A percentile compares a stretch with the other conserved stretches of the same genome.
Evolutionary conservation across 2,888 invertebrate genomes (phyloP).

Genomic region (Melinaea menophilus): DNA sequence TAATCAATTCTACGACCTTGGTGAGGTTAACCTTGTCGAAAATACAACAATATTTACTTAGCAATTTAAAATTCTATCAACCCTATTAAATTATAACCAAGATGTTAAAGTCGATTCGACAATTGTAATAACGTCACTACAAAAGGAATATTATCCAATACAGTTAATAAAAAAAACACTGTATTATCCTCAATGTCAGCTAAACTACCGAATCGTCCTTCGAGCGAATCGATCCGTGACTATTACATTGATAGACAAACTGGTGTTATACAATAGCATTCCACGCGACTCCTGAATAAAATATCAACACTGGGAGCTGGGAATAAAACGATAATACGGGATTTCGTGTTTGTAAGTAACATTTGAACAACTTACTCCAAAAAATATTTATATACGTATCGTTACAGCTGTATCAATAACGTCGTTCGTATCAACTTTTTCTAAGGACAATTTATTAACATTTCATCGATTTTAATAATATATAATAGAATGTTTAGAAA

Average conservation of each 20-base stretch:
- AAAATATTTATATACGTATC: no score
- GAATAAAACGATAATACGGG: not conserved
- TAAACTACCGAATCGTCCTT: constrained; percentile 33
- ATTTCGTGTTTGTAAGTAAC: not conserved
- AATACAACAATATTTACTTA: no score
- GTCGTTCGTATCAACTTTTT: no score
- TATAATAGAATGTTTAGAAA: not conserved
- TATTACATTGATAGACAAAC: constrained; percentile 31
- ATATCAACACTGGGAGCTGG: not conserved
- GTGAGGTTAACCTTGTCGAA: not conserved
- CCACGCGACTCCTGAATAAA: constrained; percentile 19
- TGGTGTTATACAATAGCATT: constrained; percentile 27
- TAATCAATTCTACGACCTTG: not conserved
- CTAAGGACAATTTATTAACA: not conserved
- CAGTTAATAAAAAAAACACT: constrained; percentile 9
- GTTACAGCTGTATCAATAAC: not conserved
- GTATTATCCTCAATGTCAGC: constrained; percentile 28
- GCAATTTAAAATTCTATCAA: no score
- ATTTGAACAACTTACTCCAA: not conserved
- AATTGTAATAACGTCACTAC: not conserved
- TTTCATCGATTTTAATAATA: not conserved
- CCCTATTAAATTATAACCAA: not conserved
- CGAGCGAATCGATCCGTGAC: constrained; percentile 37
- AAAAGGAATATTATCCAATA: not conserved
- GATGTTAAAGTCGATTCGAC: not conserved